A percentile compares a stretch with the other conserved stretches of the same genome.
phyloP scores from a whole-genome alignment of 1,140 invertebrate genomes.

The Solenopsis invicta region DNA sequence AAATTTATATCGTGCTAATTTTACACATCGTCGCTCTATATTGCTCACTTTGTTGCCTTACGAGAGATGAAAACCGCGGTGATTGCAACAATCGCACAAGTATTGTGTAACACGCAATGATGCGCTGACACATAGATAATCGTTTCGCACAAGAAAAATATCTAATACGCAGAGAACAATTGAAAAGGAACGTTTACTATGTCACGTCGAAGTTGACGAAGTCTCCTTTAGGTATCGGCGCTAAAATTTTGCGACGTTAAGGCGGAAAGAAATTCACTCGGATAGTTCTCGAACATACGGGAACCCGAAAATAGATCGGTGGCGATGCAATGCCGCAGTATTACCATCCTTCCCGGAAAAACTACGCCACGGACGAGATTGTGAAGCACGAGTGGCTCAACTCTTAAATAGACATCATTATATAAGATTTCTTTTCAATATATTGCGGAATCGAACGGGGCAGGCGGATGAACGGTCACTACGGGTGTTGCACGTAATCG shows the following conservation, averaged over 20 bases:
- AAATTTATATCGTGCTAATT: constrained; percentile 82
- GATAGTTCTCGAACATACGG: constrained; percentile 51
- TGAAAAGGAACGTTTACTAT: background rate
- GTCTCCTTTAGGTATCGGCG: background rate
- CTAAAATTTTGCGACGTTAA: constrained; percentile 20
- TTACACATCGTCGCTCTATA: constrained; percentile 67
- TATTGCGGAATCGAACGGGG: background rate
- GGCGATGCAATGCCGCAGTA: constrained; percentile 67
- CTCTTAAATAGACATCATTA: constrained; percentile 47
- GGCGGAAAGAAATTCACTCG: constrained; percentile 61
- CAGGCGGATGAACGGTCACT: background rate
- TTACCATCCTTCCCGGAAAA: constrained; percentile 66
- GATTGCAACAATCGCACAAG: constrained; percentile 14
- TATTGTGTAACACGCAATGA: background rate
- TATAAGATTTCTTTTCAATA: constrained; percentile 28
- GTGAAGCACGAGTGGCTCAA: background rate
- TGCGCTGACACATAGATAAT: background rate
- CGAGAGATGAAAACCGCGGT: constrained; percentile 16
- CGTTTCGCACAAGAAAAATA: background rate
- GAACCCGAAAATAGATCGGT: constrained; percentile 70
- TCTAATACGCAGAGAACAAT: background rate
- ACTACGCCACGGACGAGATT: constrained; percentile 29
- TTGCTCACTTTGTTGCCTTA: constrained; percentile 62
- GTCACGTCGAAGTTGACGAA: background rate
- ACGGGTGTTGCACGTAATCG: constrained; percentile 32